A percentile compares a stretch with the other conserved stretches of the same genome.
Evolutionary conservation across 2,797 vertebrate species (phyloP).

Genomic region (Karalla daura): DNA sequence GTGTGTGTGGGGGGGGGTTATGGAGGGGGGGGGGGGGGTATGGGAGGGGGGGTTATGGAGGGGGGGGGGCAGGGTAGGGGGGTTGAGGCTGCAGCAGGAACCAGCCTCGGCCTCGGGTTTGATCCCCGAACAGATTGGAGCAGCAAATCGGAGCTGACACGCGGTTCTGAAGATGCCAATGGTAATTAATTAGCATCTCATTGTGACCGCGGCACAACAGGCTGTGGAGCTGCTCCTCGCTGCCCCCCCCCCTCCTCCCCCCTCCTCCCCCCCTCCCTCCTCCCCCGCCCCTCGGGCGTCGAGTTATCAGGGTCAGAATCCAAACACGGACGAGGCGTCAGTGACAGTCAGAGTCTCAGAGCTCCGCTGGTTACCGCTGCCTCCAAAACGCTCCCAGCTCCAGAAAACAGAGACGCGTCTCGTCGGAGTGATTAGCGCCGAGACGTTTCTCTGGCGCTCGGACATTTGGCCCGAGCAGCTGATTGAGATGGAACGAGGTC

Average conservation of each 20-base stretch:
- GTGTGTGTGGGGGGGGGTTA: too few relatives aligned
- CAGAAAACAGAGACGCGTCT: slow-evolving; percentile 48
- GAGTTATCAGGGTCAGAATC: slow-evolving; percentile 92
- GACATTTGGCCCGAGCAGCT: slow-evolving; percentile 49
- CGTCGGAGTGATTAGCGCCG: slow-evolving; percentile 52
- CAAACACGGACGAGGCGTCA: slow-evolving; percentile 88
- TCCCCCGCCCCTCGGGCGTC: slow-evolving; percentile 90
- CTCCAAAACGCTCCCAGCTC: slow-evolving; percentile 80
- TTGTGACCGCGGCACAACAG: slow-evolving; percentile 93
- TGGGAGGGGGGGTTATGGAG: too few relatives aligned
- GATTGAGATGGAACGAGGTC: slow-evolving; percentile 57
- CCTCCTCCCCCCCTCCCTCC: slow-evolving; percentile 90
- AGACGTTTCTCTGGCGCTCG: slow-evolving; percentile 42
- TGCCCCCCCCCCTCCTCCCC: slow-evolving; percentile 92
- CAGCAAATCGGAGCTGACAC: slow-evolving; percentile 95
- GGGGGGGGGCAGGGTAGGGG: slow-evolving; percentile 17
- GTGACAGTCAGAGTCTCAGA: slow-evolving; percentile 88
- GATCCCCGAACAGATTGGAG: slow-evolving; percentile 85
- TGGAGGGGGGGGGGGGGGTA: too few relatives aligned
- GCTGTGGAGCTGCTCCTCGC: slow-evolving; percentile 89
- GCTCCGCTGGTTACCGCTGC: slow-evolving; percentile 82
- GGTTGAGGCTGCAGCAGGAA: slow-evolving; percentile 69
- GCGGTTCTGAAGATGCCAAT: slow-evolving; percentile 95
- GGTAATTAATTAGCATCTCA: slow-evolving; percentile 99
- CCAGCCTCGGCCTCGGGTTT: slow-evolving; percentile 59